Base-by-base conservation (phyloP, 2,113 vertebrate species). In the Pelvicachromis taeniatus region DNA sequence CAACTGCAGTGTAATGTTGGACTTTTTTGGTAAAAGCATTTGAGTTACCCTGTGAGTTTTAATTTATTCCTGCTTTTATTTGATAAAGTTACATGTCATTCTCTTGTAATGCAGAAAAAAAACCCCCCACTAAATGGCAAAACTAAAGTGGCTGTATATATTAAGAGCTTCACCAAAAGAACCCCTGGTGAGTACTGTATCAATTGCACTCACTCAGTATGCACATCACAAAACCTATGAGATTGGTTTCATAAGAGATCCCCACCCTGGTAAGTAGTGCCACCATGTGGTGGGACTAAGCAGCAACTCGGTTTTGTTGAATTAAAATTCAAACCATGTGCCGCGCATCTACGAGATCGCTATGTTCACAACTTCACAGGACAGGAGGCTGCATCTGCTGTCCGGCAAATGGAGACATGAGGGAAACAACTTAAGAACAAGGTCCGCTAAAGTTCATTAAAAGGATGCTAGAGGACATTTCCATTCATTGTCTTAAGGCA, bases 401-500 rank as follows among this genome's bases (percentile, higher is more conserved):
- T 82, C 35, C 19, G 8, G 45, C n/a, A 85, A 80, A 75, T 38
- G 8, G 81, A 81, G 45, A 86, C 79, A 52, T 12, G 63, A 53
- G 40, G 45, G 77, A 86, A 89, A 85, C 53, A 4, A 65, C 8
- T 12, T 10, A n/a, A 75, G 59, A 79, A 33, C 65, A 35, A 65
- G 21, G 75, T 65, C 19, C 54, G 26, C 84, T 31, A 45, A 81
- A 80, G 53, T 58, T 70, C 17, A 89, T 81, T 80, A 79, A 63
- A 88, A 88, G 89, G 91, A 93, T 89, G 88, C 92, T 92, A 50
- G 84, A 88, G 53, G 88, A 92, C 81, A 93, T 89, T 93, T 95
- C 93, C 94, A 92, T 94, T 93, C 78, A 93, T 93, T 94, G 91
- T 92, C 84, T 87, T 54, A 61, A 52, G 23, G 65, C 70, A 86